These are phyloP conservation scores for Aurelia sp. DNA, from an alignment of 30 jellyfish, hydroid and myxozoan genomes.

Conservation along the genomic window DNA sequence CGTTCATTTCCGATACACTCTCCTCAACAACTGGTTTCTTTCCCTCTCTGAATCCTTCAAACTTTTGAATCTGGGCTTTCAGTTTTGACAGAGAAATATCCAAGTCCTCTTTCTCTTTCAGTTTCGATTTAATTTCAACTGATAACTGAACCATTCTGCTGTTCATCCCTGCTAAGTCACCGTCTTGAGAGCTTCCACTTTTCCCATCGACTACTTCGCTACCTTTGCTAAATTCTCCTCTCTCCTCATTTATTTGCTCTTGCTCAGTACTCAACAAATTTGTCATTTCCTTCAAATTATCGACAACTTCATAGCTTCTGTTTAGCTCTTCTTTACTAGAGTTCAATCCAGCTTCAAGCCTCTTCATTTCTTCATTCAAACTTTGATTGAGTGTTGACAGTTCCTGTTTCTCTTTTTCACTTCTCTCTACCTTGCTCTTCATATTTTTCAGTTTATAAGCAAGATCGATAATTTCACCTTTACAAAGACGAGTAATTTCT, in stretches of 20 bases:
- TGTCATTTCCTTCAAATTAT: slow-evolving; percentile 20
- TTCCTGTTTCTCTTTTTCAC: slow-evolving; percentile 59
- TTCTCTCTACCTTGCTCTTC: slow-evolving; percentile 26
- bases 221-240: neutral
- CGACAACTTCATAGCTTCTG: slow-evolving; percentile 19
- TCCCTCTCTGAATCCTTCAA: neutral
- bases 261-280: slow-evolving; percentile 1
- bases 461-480: slow-evolving; percentile 57
- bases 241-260: neutral
- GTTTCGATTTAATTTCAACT: slow-evolving; percentile 42
- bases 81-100: slow-evolving; percentile 44
- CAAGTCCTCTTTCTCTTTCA: slow-evolving; percentile 39
- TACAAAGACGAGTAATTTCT: slow-evolving; percentile 57
- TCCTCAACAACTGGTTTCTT: slow-evolving; percentile 46
- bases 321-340: slow-evolving; percentile 32
- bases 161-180: slow-evolving; percentile 22
- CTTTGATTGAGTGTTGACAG: slow-evolving; percentile 46
- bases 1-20: slow-evolving; percentile 3
- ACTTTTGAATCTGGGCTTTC: slow-evolving; percentile 17
- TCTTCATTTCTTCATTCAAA: slow-evolving; percentile 60
- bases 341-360: slow-evolving; percentile 53
- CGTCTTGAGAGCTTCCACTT: neutral
- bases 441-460: slow-evolving; percentile 39
- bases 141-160: slow-evolving; percentile 13
- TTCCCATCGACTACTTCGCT: slow-evolving; percentile 5